A percentile compares a stretch with the other conserved stretches of the same genome.
Conservation (phyloP, 2,888 invertebrate genomes). For the Philereme vetulata region DNA sequence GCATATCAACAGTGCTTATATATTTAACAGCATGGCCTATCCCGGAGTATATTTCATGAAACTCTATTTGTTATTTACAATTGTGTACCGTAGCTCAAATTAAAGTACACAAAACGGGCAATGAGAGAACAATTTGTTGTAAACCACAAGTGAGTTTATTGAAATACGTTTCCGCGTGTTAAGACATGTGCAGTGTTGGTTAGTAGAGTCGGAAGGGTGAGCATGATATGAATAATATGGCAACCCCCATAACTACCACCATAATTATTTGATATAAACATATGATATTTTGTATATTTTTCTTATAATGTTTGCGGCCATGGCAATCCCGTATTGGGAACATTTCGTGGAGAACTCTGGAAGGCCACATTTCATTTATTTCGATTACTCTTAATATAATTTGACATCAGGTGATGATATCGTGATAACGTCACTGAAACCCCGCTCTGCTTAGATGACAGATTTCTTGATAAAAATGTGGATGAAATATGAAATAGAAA, state of each 20-base stretch:
- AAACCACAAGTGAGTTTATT: slow-evolving; percentile 46
- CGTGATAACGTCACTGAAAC: slow-evolving; percentile 54
- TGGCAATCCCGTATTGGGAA: slow-evolving; percentile 47
- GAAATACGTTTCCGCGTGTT: slow-evolving; percentile 62
- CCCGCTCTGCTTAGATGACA: slow-evolving; percentile 53
- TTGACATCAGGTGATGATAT: slow-evolving; percentile 47
- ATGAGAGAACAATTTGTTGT: slow-evolving; percentile 38
- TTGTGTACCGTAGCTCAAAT: slow-evolving; percentile 3
- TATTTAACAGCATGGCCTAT: slow-evolving; percentile 75
- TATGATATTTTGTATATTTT: slow-evolving; percentile 56
- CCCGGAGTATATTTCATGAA: slow-evolving; percentile 52
- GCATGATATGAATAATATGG: slow-evolving; percentile 75
- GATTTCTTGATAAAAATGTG: slow-evolving; percentile 69
- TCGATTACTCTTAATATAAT: slow-evolving; percentile 42
- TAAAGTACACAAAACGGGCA: slow-evolving; percentile 8
- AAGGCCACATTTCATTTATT: slow-evolving; percentile 72
- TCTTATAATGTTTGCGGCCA: slow-evolving; percentile 62
- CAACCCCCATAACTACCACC: slow-evolving; percentile 78
- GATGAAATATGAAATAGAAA: slow-evolving; percentile 38
- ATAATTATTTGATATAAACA: slow-evolving; percentile 76
- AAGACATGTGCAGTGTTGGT: slow-evolving; percentile 80
- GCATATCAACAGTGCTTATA: slow-evolving; percentile 74
- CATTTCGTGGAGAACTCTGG: slow-evolving; percentile 83
- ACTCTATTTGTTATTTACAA: slow-evolving; percentile 38
- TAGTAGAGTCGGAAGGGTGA: slow-evolving; percentile 76